phyloP scores from a whole-genome alignment of 2,888 invertebrate genomes.

The Cataglyphis altisquamis region DNA sequence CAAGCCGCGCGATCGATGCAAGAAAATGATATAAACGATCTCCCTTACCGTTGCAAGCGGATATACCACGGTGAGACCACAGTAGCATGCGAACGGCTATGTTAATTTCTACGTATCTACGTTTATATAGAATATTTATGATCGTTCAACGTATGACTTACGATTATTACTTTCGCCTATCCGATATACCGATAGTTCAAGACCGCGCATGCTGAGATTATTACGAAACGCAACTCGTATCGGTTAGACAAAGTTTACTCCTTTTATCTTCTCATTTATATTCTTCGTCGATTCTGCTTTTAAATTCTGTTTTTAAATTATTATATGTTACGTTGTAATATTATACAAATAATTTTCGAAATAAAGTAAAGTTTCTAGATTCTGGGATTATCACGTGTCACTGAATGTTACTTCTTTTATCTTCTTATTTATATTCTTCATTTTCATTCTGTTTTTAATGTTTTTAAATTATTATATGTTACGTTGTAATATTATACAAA shows the following conservation, averaged over 20 bases:
- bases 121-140: constrained; percentile 86
- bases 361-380: neutral
- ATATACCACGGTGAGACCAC: constrained; percentile 42
- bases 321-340: neutral
- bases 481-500: neutral
- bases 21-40: constrained; percentile 75
- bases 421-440: neutral
- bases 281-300: neutral
- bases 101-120: constrained; percentile 85
- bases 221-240: constrained; percentile 62
- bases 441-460: neutral
- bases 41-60: constrained; percentile 54
- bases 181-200: constrained; percentile 80
- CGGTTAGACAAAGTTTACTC: constrained; percentile 52
- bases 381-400: too few species aligned
- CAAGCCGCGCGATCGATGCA: constrained; percentile 66
- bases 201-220: constrained; percentile 66
- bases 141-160: constrained; percentile 84
- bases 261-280: constrained; percentile 39
- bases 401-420: constrained; percentile 33
- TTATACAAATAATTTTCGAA: neutral
- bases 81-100: constrained; percentile 79
- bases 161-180: constrained; percentile 84
- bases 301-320: neutral
- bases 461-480: neutral